These are phyloP conservation scores for Pogonognathellus flavescens DNA, from an alignment of 1,140 invertebrate genomes.

Conservation along the genomic window DNA sequence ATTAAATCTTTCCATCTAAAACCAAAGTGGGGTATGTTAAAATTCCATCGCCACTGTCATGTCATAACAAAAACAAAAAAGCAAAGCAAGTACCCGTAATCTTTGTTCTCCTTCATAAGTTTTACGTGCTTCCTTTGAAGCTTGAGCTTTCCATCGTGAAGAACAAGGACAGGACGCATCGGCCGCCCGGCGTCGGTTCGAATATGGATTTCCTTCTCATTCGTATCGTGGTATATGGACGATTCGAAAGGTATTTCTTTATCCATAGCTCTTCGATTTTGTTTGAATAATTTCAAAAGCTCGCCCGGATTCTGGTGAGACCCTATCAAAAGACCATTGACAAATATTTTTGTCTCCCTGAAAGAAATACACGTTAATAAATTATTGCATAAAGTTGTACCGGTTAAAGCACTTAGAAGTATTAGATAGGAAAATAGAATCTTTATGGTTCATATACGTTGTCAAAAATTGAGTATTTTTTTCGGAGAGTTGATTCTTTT, in stretches of 20 bases:
- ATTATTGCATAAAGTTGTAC: background rate
- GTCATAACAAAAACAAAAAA: background rate
- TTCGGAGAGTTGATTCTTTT: background rate
- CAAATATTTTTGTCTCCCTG: conserved; percentile 96
- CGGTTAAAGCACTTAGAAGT: background rate
- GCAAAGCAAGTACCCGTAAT: background rate
- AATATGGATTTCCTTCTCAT: conserved; percentile 96
- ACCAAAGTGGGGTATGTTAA: background rate
- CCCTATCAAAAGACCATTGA: conserved; percentile 98
- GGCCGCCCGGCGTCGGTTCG: conserved; percentile 98
- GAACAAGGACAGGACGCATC: conserved; percentile 95
- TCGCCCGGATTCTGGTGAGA: conserved; percentile 98
- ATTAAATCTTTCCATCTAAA: conserved; percentile 94
- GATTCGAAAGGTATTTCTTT: conserved; percentile 91
- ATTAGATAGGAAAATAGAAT: background rate
- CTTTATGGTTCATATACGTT: background rate
- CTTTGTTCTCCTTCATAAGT: background rate
- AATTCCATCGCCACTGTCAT: background rate
- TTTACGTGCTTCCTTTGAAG: conserved; percentile 76
- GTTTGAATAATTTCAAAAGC: conserved; percentile 94
- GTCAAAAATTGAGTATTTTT: background rate
- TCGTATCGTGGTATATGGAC: conserved; percentile 97
- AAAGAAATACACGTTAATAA: background rate
- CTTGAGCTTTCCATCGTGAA: conserved; percentile 91
- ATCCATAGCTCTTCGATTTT: conserved; percentile 97